These are phyloP conservation scores for Poeciliopsis turneri DNA, from an alignment of 2,797 vertebrate genomes.

Conservation along the genomic window DNA sequence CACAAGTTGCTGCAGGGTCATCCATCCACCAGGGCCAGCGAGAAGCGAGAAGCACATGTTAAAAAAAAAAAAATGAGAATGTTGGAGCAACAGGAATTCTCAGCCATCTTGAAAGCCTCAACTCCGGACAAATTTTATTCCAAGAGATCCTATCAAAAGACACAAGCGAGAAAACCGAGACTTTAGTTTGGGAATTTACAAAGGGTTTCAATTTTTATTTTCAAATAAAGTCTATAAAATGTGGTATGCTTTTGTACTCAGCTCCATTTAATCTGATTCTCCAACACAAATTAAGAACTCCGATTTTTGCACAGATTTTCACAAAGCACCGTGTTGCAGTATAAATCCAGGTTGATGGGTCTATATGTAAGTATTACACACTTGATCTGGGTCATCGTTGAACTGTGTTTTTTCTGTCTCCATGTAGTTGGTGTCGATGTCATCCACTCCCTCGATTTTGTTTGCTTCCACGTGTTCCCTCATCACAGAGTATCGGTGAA, in stretches of 20 bases:
- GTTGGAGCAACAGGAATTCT: conserved; percentile 47
- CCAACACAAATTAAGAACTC: background rate
- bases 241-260: background rate
- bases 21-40: conserved; percentile 50
- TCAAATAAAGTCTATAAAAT: background rate
- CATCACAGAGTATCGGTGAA: conserved; percentile 91
- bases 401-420: conserved; percentile 80
- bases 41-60: conserved; percentile 61
- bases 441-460: conserved; percentile 86
- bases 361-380: conserved; percentile 43
- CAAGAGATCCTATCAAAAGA: conserved; percentile 77
- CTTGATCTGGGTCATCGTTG: conserved; percentile 95
- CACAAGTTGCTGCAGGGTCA: conserved; percentile 29
- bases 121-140: conserved; percentile 61
- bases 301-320: background rate
- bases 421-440: conserved; percentile 76
- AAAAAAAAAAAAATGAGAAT: conserved; percentile 62
- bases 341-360: background rate
- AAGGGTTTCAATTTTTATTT: background rate
- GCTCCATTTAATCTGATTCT: background rate
- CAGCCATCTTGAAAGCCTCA: conserved; percentile 39
- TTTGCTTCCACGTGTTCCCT: conserved; percentile 87
- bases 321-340: background rate
- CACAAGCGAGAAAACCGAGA: conserved; percentile 22
- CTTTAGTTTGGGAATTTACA: conserved; percentile 2